A percentile compares a stretch with the other conserved stretches of the same genome.
These are phyloP conservation scores for Lasioglossum villosulum DNA, from an alignment of 2,888 invertebrate species.

Conservation along the genomic window DNA sequence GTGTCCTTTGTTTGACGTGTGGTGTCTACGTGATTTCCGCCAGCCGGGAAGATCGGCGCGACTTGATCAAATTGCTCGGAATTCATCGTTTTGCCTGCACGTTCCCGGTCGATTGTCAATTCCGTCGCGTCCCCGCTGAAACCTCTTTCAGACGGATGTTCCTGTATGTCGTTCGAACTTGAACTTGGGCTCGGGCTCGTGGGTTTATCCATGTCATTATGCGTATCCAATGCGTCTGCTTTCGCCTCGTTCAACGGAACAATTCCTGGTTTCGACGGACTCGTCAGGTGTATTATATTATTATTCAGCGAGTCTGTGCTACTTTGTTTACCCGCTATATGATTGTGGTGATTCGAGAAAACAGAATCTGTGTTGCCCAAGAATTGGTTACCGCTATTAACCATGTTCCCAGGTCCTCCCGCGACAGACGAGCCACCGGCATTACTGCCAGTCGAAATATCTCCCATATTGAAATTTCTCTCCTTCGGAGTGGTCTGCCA, in stretches of 20 bases:
- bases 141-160: slow-evolving; percentile 69
- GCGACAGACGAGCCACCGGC: slow-evolving; percentile 15
- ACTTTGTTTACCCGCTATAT: slow-evolving; percentile 73
- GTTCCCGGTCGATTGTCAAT: slow-evolving; percentile 77
- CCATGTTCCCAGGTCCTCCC: slow-evolving; percentile 68
- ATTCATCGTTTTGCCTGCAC: slow-evolving; percentile 70
- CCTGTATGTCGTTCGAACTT: slow-evolving; percentile 62
- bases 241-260: slow-evolving; percentile 55
- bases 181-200: slow-evolving; percentile 41
- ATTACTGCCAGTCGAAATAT: slow-evolving; percentile 26
- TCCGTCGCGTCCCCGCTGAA: slow-evolving; percentile 78
- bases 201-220: slow-evolving; percentile 21
- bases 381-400: slow-evolving; percentile 67
- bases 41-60: slow-evolving; percentile 41
- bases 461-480: slow-evolving; percentile 65
- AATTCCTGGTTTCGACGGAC: slow-evolving; percentile 71
- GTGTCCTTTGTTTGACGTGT: slow-evolving; percentile 73
- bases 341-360: slow-evolving; percentile 80
- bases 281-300: slow-evolving; percentile 76
- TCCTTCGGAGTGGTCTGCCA: slow-evolving; percentile 68
- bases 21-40: slow-evolving; percentile 57
- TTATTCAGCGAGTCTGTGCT: slow-evolving; percentile 70
- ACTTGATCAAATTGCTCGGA: slow-evolving; percentile 74
- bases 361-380: slow-evolving; percentile 76
- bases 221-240: slow-evolving; percentile 4